Conservation (phyloP, 2,888 invertebrate species). For the Prosapia bicincta region DNA sequence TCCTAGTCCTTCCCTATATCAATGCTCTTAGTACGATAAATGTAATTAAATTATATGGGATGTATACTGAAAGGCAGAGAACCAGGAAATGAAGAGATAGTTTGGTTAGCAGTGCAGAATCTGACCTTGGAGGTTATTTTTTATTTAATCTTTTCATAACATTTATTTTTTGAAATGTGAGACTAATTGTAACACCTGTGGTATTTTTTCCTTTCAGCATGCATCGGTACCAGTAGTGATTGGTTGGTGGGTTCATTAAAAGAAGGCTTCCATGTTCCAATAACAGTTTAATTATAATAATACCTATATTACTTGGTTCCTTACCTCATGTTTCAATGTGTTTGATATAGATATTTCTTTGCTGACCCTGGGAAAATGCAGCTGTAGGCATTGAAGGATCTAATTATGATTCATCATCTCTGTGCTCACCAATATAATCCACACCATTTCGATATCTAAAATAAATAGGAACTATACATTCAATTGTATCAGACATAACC, state of each 20-base stretch:
- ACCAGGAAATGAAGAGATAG: no score
- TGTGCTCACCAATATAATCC: constrained; percentile 69
- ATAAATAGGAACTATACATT: no score
- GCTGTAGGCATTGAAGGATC: constrained; percentile 60
- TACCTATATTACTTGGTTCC: constrained; percentile 47
- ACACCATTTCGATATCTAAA: constrained; percentile 62
- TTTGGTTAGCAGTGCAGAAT: no score
- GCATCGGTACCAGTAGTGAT: constrained; percentile 66
- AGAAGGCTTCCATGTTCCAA: constrained; percentile 64
- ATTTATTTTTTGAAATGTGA: constrained; percentile 54
- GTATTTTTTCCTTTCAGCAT: constrained; percentile 58
- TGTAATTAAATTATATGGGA: no score
- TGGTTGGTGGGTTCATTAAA: constrained; percentile 68
- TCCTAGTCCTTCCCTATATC: no score
- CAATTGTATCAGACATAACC: no score
- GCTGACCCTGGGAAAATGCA: constrained; percentile 63
- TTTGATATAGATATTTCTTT: constrained; percentile 61
- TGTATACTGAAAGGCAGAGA: no score
- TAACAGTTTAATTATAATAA: constrained; percentile 54
- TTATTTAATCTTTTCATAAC: no score
- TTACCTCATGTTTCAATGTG: constrained; percentile 56
- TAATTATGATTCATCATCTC: constrained; percentile 66
- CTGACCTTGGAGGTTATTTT: no score
- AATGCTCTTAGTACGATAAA: no score
- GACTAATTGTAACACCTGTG: constrained; percentile 57